These are phyloP conservation scores for Palythoa grandis DNA, from an alignment of 92 coral and sea anemone genomes.

Conservation along the genomic window DNA sequence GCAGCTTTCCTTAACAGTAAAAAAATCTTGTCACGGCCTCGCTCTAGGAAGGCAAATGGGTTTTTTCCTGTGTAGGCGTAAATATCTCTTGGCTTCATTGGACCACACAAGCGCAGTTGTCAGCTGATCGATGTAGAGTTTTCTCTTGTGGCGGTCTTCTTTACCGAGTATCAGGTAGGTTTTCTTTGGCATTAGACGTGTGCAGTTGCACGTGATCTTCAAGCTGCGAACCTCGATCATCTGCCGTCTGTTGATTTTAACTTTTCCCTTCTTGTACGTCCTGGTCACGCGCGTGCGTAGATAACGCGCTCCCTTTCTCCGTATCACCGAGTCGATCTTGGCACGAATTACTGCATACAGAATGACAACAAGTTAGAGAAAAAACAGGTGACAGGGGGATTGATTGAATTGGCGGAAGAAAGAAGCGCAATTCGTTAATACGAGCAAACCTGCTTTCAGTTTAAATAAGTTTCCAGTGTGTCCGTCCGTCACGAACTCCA, in stretches of 20 bases:
- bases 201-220: constrained; percentile 84
- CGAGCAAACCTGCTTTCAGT: too few relatives aligned
- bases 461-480: too few relatives aligned
- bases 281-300: constrained; percentile 84
- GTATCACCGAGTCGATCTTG: constrained; percentile 69
- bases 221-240: constrained; percentile 76
- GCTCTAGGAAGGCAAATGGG: constrained; percentile 67
- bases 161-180: constrained; percentile 87
- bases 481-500: too few relatives aligned
- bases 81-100: constrained; percentile 58
- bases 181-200: constrained; percentile 56
- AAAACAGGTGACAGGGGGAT: neutral
- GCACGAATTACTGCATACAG: constrained; percentile 81
- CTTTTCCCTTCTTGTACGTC: constrained; percentile 74
- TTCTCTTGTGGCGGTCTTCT: constrained; percentile 71
- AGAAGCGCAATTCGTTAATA: neutral
- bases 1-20: too few relatives aligned
- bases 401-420: neutral
- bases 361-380: neutral
- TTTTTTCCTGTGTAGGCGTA: constrained; percentile 81
- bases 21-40: neutral
- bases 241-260: constrained; percentile 69
- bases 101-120: constrained; percentile 90
- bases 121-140: constrained; percentile 78
- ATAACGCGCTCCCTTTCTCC: constrained; percentile 68